These are phyloP conservation scores for Myotis planiceps DNA, from an alignment of 2,797 vertebrate species.

Conservation along the genomic window DNA sequence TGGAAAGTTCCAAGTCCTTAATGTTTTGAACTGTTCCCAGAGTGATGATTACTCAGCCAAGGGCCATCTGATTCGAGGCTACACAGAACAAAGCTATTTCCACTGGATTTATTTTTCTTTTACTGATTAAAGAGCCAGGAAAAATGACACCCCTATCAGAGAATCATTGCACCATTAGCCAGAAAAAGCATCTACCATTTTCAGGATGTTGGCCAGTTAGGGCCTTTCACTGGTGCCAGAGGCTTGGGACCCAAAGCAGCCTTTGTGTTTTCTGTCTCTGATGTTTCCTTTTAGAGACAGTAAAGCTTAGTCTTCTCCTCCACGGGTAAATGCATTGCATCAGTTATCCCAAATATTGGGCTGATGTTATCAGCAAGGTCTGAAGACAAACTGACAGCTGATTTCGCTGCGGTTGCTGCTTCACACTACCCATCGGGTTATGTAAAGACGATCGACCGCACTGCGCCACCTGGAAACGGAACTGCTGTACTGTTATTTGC, in stretches of 20 bases:
- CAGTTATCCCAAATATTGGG: background rate
- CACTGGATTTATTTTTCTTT: constrained; percentile 56
- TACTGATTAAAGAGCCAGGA: constrained; percentile 33
- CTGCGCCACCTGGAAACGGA: background rate
- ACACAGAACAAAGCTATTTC: constrained; percentile 25
- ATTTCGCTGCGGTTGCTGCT: background rate
- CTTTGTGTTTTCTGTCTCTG: constrained; percentile 18
- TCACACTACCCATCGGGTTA: background rate
- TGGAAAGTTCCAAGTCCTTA: constrained; percentile 15
- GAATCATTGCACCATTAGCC: background rate
- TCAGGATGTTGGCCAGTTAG: background rate
- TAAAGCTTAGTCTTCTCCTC: constrained; percentile 22
- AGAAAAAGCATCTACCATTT: background rate
- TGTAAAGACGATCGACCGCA: background rate
- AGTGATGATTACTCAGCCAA: constrained; percentile 1
- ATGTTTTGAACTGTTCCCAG: constrained; percentile 39
- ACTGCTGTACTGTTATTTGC: constrained; percentile 21
- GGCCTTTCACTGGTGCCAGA: background rate
- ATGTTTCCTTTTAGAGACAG: background rate
- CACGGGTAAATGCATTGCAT: background rate
- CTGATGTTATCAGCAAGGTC: background rate
- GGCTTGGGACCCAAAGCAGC: background rate
- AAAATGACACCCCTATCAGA: constrained; percentile 16
- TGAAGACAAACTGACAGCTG: constrained; percentile 18
- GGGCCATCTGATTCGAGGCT: background rate